These are phyloP conservation scores for Clarias magur DNA, from an alignment of 2,113 vertebrate species.

Conservation along the genomic window DNA sequence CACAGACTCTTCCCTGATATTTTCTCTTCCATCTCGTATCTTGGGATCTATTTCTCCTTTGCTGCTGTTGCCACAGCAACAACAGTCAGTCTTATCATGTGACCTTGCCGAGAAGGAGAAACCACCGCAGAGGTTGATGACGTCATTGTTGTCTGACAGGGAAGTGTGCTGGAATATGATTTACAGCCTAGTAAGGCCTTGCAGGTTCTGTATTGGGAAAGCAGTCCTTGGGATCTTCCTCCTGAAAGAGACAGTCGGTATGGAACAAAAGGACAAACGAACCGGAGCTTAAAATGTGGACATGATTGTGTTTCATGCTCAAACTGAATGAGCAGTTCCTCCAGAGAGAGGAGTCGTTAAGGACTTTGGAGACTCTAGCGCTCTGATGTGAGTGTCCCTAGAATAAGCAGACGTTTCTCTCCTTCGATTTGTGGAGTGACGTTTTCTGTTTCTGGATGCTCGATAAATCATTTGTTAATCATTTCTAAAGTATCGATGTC, in stretches of 20 bases:
- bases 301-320: not conserved
- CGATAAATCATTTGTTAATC: not conserved
- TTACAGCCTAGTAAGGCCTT: not conserved
- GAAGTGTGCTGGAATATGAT: slow-evolving; percentile 9
- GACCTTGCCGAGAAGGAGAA: slow-evolving; percentile 28
- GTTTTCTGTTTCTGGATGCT: not conserved
- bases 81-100: slow-evolving; percentile 37
- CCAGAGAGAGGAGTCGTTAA: not conserved
- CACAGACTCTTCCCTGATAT: slow-evolving; percentile 5
- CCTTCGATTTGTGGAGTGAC: not conserved
- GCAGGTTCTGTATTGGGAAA: not conserved
- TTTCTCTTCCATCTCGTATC: slow-evolving; percentile 29
- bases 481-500: not conserved
- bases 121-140: slow-evolving; percentile 21
- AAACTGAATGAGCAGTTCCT: not conserved
- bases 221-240: slow-evolving; percentile 3
- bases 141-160: slow-evolving; percentile 33
- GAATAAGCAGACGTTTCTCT: not conserved
- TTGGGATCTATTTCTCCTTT: slow-evolving; percentile 36
- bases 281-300: not conserved
- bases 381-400: not conserved
- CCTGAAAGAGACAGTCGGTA: not conserved
- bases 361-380: not conserved
- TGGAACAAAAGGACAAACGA: slow-evolving; percentile 34
- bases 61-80: slow-evolving; percentile 43